Evolutionary conservation across 1,140 invertebrate genomes (phyloP).

Genomic region (Drosophila yakuba): DNA sequence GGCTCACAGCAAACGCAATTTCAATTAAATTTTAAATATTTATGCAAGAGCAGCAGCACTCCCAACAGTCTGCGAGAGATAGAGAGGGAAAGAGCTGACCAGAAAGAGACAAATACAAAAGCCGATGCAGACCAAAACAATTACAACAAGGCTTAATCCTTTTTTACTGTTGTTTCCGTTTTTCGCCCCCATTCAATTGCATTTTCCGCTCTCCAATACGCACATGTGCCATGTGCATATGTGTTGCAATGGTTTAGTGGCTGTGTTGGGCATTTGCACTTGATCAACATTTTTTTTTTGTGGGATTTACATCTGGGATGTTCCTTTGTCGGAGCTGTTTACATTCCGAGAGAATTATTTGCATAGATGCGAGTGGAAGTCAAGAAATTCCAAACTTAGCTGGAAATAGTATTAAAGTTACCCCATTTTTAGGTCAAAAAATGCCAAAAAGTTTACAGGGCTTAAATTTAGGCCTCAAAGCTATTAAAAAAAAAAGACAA

Average conservation of each 20-base stretch:
- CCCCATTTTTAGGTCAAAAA: no score
- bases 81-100: not conserved
- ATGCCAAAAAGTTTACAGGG: no score
- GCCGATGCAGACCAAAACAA: constrained; percentile 57
- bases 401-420: not conserved
- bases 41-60: constrained; percentile 54
- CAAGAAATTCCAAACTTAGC: not conserved
- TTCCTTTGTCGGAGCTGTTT: constrained; percentile 34
- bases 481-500: no score
- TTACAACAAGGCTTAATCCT: constrained; percentile 73
- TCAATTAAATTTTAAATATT: constrained; percentile 84
- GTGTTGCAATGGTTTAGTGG: constrained; percentile 36
- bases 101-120: constrained; percentile 6
- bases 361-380: not conserved
- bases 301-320: constrained; percentile 28
- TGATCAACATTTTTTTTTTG: constrained; percentile 44
- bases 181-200: constrained; percentile 45
- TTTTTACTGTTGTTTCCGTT: constrained; percentile 52
- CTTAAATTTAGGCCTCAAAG: no score
- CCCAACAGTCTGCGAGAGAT: constrained; percentile 17
- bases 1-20: constrained; percentile 67
- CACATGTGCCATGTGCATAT: constrained; percentile 31
- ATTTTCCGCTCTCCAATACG: constrained; percentile 37
- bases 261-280: constrained; percentile 44
- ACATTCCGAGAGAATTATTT: constrained; percentile 33